Conservation (phyloP, 2,797 vertebrate species). For the Halcyon smyrnensis region DNA sequence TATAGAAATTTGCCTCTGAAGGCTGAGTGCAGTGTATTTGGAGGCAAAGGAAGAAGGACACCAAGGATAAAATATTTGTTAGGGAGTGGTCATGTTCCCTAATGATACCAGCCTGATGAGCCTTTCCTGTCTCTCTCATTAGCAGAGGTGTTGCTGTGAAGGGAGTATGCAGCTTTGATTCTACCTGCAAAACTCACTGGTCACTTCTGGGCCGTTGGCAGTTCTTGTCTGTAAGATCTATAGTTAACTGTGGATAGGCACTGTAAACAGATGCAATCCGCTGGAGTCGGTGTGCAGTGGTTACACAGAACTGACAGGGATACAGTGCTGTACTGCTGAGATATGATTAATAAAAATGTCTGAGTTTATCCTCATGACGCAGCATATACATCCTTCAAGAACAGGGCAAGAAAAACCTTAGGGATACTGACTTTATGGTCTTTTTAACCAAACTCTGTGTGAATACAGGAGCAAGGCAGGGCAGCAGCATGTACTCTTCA, state of each 20-base stretch:
- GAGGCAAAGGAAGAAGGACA: not conserved
- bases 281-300: not conserved
- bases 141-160: constrained; percentile 7
- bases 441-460: not conserved
- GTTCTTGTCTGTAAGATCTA: not conserved
- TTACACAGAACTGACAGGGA: not conserved
- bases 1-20: not conserved
- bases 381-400: not conserved
- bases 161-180: not conserved
- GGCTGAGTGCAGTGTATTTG: not conserved
- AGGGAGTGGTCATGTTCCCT: not conserved
- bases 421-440: not conserved
- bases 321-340: not conserved
- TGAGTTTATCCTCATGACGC: not conserved
- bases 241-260: not conserved
- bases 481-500: not conserved
- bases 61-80: not conserved
- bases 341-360: not conserved
- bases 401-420: not conserved
- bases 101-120: not conserved
- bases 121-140: not conserved
- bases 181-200: not conserved
- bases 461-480: not conserved
- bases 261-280: not conserved
- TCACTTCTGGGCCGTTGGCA: not conserved